phyloP scores from a whole-genome alignment of 2,888 invertebrate species.

The Lasioglossum morio region DNA sequence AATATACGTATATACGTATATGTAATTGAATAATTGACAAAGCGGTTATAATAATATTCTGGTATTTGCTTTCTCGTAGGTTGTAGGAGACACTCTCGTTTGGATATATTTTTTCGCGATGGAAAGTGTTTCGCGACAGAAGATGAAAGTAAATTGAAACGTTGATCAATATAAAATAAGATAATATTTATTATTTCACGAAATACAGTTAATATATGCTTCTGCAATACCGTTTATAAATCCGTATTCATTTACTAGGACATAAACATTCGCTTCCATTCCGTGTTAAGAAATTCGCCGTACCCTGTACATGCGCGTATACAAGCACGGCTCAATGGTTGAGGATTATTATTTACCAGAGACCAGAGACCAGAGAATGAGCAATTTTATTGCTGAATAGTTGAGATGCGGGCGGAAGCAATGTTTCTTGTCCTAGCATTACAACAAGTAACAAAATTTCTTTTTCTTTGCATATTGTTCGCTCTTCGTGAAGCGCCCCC shows the following conservation, averaged over 20 bases:
- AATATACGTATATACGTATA: constrained; percentile 23
- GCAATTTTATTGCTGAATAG: constrained; percentile 72
- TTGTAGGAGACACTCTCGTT: constrained; percentile 50
- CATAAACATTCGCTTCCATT: constrained; percentile 59
- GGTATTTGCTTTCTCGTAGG: constrained; percentile 62
- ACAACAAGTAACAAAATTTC: constrained; percentile 41
- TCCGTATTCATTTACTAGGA: constrained; percentile 72
- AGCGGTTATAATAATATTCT: constrained; percentile 39
- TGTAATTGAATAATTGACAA: constrained; percentile 38
- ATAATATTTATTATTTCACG: constrained; percentile 80
- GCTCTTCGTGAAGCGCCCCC: not conserved
- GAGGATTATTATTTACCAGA: constrained; percentile 21
- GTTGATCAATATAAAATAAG: constrained; percentile 80
- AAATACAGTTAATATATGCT: constrained; percentile 80
- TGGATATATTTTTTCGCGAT: constrained; percentile 22
- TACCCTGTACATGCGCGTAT: not conserved
- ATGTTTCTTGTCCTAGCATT: constrained; percentile 64
- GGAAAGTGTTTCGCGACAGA: constrained; percentile 38
- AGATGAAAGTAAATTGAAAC: constrained; percentile 66
- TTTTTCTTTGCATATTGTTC: constrained; percentile 10
- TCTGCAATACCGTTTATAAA: constrained; percentile 75
- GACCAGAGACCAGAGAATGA: constrained; percentile 55
- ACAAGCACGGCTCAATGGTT: constrained; percentile 22
- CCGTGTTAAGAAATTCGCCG: constrained; percentile 15
- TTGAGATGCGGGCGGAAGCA: constrained; percentile 57